phyloP scores from a whole-genome alignment of 2,888 invertebrate species.

The Apantesis nais region DNA sequence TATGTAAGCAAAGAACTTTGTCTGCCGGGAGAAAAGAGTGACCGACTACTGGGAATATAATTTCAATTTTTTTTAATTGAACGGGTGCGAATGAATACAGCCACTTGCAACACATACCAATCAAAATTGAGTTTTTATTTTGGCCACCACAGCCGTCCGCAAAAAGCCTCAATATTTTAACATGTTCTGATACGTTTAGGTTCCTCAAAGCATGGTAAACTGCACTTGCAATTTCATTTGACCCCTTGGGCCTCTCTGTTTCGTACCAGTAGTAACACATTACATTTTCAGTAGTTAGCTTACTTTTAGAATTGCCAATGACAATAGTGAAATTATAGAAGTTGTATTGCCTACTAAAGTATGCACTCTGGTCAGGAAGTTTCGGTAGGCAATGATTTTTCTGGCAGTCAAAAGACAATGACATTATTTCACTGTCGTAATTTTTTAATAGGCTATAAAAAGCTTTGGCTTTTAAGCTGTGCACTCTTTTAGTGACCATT shows the following conservation, averaged over 20 bases:
- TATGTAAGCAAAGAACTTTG: too few relatives aligned
- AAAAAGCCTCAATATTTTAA: background rate
- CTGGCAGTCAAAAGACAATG: slow-evolving; percentile 19
- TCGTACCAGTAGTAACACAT: slow-evolving; percentile 19
- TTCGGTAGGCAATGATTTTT: slow-evolving; percentile 23
- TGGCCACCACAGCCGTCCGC: background rate
- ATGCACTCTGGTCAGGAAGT: slow-evolving; percentile 15
- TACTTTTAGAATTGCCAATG: slow-evolving; percentile 17
- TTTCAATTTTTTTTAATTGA: too few relatives aligned
- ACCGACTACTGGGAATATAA: too few relatives aligned
- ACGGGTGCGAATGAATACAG: too few relatives aligned
- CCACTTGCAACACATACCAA: too few relatives aligned
- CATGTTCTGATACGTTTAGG: slow-evolving; percentile 10
- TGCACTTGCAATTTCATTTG: slow-evolving; percentile 18
- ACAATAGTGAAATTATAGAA: slow-evolving; percentile 20
- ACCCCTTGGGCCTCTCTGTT: slow-evolving; percentile 19
- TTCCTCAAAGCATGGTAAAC: slow-evolving; percentile 17
- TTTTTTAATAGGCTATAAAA: background rate
- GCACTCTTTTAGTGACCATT: background rate
- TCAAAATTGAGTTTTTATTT: background rate
- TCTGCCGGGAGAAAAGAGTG: too few relatives aligned
- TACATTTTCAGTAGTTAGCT: slow-evolving; percentile 18
- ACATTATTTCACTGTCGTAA: slow-evolving; percentile 2
- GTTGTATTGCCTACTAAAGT: slow-evolving; percentile 21
- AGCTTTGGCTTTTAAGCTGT: background rate